Conservation (phyloP, 2,113 vertebrate species). For the Rhea americana region DNA sequence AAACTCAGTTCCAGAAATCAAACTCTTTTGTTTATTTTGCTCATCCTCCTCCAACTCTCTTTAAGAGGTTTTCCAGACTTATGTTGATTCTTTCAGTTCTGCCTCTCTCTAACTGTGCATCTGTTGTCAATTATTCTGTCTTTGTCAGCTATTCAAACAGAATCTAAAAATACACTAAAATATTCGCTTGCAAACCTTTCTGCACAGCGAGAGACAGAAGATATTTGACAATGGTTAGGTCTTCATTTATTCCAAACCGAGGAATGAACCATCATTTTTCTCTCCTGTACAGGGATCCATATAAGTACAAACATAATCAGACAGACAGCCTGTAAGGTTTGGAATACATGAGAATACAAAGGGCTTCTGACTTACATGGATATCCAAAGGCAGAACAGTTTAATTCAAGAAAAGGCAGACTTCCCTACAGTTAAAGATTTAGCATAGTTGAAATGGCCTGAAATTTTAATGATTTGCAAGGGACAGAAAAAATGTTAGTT, state of each 20-base stretch:
- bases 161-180: conserved; percentile 59
- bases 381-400: neutral
- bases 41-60: conserved; percentile 20
- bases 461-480: conserved; percentile 13
- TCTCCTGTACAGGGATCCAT: conserved; percentile 7
- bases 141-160: conserved; percentile 65
- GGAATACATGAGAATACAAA: neutral
- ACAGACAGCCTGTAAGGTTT: neutral
- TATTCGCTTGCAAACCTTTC: conserved; percentile 37
- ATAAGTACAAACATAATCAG: conserved; percentile 5
- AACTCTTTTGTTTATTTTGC: conserved; percentile 6
- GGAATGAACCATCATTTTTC: conserved; percentile 4
- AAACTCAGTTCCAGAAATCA: conserved; percentile 32
- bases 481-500: neutral
- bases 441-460: neutral
- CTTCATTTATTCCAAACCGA: conserved; percentile 51
- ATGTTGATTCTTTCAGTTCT: conserved; percentile 23
- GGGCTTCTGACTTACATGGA: neutral
- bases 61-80: conserved; percentile 40
- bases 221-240: conserved; percentile 26
- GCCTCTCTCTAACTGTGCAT: conserved; percentile 37
- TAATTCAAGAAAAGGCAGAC: neutral
- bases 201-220: conserved; percentile 32
- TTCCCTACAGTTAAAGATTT: neutral
- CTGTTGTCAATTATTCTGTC: conserved; percentile 59